Conservation (phyloP, 2,797 vertebrate genomes). For the Botia kubotai region DNA sequence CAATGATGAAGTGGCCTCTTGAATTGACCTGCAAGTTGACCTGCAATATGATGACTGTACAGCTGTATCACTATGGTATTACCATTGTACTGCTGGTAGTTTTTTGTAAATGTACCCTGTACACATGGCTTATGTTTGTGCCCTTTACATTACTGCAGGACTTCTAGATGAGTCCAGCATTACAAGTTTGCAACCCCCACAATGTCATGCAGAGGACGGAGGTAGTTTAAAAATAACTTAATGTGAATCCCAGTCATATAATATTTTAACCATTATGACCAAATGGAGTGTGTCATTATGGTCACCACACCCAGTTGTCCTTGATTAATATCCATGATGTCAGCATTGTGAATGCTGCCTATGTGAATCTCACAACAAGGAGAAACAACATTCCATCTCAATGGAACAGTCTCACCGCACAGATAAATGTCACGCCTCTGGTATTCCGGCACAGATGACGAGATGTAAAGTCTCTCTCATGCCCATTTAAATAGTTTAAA, state of each 20-base stretch:
- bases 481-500: constrained; percentile 20
- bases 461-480: constrained; percentile 37
- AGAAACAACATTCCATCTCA: constrained; percentile 48
- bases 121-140: neutral
- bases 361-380: constrained; percentile 18
- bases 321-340: constrained; percentile 34
- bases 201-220: neutral
- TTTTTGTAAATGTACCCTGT: neutral
- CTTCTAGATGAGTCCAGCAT: neutral
- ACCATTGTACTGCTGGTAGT: neutral
- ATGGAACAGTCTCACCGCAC: constrained; percentile 48
- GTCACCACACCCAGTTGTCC: constrained; percentile 7
- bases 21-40: neutral
- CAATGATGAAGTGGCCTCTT: neutral
- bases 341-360: constrained; percentile 26
- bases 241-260: neutral
- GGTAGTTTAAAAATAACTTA: neutral
- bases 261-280: constrained; percentile 14
- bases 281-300: constrained; percentile 30
- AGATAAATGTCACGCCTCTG: constrained; percentile 34
- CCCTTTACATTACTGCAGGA: neutral
- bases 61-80: neutral
- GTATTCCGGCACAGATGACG: constrained; percentile 25
- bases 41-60: neutral
- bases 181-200: neutral